phyloP scores from a whole-genome alignment of 1,140 invertebrate species.

The Calliopsis andreniformis region DNA sequence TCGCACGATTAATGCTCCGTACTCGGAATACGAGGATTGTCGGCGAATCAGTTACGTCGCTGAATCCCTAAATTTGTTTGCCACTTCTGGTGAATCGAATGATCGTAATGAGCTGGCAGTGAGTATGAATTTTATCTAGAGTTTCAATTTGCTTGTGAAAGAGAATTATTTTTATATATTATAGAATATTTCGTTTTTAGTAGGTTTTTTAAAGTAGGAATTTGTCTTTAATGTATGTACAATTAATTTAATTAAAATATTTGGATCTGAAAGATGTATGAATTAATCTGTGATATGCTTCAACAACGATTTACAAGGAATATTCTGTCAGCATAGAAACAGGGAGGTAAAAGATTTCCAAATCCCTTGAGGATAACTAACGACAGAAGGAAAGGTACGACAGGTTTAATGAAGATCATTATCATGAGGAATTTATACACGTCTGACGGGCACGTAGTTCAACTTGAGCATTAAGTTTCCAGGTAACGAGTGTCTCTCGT shows the following conservation, averaged over 20 bases:
- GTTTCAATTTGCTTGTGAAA: too few species aligned
- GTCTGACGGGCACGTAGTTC: background rate
- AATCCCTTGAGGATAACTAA: background rate
- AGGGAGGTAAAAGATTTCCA: background rate
- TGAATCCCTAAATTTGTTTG: background rate
- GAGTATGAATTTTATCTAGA: too few species aligned
- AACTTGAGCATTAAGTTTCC: background rate
- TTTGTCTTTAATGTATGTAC: too few species aligned
- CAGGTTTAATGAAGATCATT: slow-evolving; percentile 19
- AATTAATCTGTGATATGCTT: too few species aligned
- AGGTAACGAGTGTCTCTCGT: slow-evolving; percentile 7
- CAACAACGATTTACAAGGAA: too few species aligned
- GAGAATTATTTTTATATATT: too few species aligned
- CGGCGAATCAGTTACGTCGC: slow-evolving; percentile 10
- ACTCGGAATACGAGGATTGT: slow-evolving; percentile 3
- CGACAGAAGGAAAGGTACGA: background rate
- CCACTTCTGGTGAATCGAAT: background rate
- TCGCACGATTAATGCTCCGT: background rate
- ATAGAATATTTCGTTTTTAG: too few species aligned
- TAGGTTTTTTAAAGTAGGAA: too few species aligned
- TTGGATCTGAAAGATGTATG: too few species aligned
- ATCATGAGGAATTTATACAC: slow-evolving; percentile 1
- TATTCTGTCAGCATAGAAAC: background rate
- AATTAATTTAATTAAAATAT: too few species aligned
- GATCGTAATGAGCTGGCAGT: too few species aligned